phyloP scores from a whole-genome alignment of 23 tunicate genomes.

The Trididemnum nubilum region DNA sequence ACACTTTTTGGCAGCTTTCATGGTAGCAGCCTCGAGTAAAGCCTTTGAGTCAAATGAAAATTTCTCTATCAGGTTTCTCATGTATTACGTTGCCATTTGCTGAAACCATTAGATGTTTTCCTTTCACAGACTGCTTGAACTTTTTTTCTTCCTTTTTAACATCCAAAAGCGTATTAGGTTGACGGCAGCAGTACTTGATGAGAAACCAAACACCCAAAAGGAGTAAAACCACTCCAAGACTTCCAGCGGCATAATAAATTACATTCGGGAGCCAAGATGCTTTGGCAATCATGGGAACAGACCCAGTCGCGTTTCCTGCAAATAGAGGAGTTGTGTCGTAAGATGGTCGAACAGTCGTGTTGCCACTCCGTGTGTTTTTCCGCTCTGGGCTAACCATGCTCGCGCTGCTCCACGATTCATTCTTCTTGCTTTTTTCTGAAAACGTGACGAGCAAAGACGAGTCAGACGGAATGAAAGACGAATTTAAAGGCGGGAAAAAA shows the following conservation, averaged over 20 bases:
- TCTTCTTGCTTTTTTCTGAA: neutral
- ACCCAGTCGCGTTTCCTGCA: constrained; percentile 4
- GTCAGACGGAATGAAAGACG: no score
- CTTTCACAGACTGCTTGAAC: neutral
- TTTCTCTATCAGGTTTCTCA: no score
- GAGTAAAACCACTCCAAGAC: constrained; percentile 25
- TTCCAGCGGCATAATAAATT: constrained; percentile 41
- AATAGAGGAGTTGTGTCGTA: constrained; percentile 1
- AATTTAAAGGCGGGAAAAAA: no score
- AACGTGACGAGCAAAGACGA: no score
- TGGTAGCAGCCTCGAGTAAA: no score
- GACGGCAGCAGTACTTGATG: no score
- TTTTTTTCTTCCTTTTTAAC: constrained; percentile 41
- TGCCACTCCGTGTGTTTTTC: constrained; percentile 18
- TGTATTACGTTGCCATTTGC: constrained; percentile 56
- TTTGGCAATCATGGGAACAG: constrained; percentile 22
- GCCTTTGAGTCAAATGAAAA: constrained; percentile 66
- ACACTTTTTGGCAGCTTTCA: no score
- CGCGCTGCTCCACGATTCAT: neutral
- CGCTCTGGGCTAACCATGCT: neutral
- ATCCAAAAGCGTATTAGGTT: constrained; percentile 49
- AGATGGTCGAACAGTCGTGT: constrained; percentile 1
- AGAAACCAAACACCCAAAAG: constrained; percentile 43
- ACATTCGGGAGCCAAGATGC: constrained; percentile 47
- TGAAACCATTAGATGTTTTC: neutral